These are phyloP conservation scores for Pandemis corylana DNA, from an alignment of 2,888 invertebrate species.

Conservation along the genomic window DNA sequence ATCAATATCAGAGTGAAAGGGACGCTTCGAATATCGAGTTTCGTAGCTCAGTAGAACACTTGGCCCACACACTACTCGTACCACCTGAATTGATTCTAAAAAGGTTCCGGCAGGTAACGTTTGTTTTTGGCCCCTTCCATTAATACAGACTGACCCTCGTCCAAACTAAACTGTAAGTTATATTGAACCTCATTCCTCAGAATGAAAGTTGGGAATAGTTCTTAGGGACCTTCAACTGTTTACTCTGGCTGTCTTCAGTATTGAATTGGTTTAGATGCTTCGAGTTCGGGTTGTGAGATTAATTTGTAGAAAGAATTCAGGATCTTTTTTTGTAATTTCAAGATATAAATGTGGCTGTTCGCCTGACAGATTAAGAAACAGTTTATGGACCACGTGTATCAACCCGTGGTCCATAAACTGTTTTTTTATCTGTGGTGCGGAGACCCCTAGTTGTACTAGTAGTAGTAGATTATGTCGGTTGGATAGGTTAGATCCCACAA, in stretches of 20 bases:
- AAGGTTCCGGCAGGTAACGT: conserved; percentile 23
- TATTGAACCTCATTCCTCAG: conserved; percentile 2
- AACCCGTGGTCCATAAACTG: background rate
- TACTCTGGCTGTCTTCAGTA: background rate
- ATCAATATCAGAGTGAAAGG: too few relatives aligned
- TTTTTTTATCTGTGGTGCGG: background rate
- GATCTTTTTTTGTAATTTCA: too few relatives aligned
- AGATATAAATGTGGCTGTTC: too few relatives aligned
- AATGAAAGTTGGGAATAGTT: background rate
- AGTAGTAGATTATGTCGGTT: too few relatives aligned
- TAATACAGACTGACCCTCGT: conserved; percentile 31
- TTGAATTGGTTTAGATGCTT: conserved; percentile 16
- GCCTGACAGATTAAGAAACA: too few relatives aligned
- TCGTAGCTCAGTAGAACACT: background rate
- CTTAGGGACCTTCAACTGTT: conserved; percentile 1
- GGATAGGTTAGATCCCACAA: too few relatives aligned
- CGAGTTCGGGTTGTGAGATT: background rate
- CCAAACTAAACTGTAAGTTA: conserved; percentile 18
- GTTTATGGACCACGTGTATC: too few relatives aligned
- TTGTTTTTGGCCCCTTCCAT: conserved; percentile 31
- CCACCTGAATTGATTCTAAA: conserved; percentile 26
- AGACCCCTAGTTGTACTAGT: too few relatives aligned
- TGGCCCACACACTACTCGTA: background rate
- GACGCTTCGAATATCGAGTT: too few relatives aligned
- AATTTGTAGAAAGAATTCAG: background rate